phyloP scores from a whole-genome alignment of 2,888 invertebrate species.

The Drosophila ustulata region DNA sequence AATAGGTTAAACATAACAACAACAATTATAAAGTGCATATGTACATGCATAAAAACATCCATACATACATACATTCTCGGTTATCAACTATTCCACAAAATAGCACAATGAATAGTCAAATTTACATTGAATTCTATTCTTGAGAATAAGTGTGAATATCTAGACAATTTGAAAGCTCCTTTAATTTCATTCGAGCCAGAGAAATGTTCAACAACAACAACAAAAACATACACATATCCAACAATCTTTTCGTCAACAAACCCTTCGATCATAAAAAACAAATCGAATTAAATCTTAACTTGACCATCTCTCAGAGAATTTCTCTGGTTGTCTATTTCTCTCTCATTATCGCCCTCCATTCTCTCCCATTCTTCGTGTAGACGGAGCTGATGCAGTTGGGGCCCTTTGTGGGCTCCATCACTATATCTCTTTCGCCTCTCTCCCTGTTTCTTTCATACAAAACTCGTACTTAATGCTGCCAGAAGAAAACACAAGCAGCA shows the following conservation, averaged over 20 bases:
- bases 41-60: slow-evolving; percentile 33
- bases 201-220: slow-evolving; percentile 25
- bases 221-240: slow-evolving; percentile 56
- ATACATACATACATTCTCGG: slow-evolving; percentile 27
- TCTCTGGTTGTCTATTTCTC: slow-evolving; percentile 20
- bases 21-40: slow-evolving; percentile 34
- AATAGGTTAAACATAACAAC: slow-evolving; percentile 41
- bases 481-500: slow-evolving; percentile 40
- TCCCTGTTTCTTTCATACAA: slow-evolving; percentile 12
- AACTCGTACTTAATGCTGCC: slow-evolving; percentile 40
- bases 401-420: not conserved
- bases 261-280: slow-evolving; percentile 14
- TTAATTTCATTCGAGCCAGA: slow-evolving; percentile 30
- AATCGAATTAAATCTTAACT: slow-evolving; percentile 24
- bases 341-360: slow-evolving; percentile 9
- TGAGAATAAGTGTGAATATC: slow-evolving; percentile 12
- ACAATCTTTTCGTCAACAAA: slow-evolving; percentile 37
- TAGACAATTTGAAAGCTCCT: not conserved
- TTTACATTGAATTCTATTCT: slow-evolving; percentile 4
- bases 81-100: slow-evolving; percentile 22
- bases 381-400: slow-evolving; percentile 17
- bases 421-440: slow-evolving; percentile 8
- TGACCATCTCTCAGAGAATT: slow-evolving; percentile 18
- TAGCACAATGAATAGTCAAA: slow-evolving; percentile 14
- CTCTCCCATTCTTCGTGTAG: slow-evolving; percentile 19